Conservation (phyloP, 2,888 invertebrate species). For the Sacculina carcini region DNA sequence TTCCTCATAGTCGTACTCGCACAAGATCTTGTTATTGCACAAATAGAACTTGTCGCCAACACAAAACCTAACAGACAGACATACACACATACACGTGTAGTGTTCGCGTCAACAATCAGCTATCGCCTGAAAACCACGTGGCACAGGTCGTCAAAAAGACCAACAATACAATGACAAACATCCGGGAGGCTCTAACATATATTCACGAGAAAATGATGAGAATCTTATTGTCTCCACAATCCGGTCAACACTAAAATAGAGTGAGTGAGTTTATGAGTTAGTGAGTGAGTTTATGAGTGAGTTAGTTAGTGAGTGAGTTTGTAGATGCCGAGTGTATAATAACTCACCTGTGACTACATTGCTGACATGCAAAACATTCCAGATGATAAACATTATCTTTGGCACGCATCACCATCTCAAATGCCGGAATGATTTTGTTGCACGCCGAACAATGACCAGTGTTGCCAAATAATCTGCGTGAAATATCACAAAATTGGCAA, state of each 20-base stretch:
- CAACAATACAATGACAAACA: neutral
- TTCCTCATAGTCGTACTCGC: constrained; percentile 27
- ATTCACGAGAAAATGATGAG: too few relatives aligned
- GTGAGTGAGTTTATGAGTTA: too few relatives aligned
- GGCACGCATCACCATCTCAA: constrained; percentile 86
- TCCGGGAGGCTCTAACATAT: too few relatives aligned
- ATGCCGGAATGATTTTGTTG: constrained; percentile 73
- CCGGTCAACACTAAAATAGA: too few relatives aligned
- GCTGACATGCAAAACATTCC: constrained; percentile 81
- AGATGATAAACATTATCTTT: constrained; percentile 75
- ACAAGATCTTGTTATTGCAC: constrained; percentile 26
- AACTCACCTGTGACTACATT: constrained; percentile 83
- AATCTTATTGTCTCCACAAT: too few relatives aligned
- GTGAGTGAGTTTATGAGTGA: too few relatives aligned
- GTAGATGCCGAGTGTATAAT: too few relatives aligned
- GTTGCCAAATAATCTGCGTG: constrained; percentile 60
- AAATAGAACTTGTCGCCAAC: constrained; percentile 27
- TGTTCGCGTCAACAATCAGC: neutral
- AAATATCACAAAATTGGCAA: too few relatives aligned
- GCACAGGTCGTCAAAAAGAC: neutral
- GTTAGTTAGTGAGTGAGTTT: too few relatives aligned
- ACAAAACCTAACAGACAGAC: constrained; percentile 22
- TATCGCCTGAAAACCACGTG: too few relatives aligned
- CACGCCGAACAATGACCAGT: constrained; percentile 76
- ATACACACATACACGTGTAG: neutral